Base-by-base conservation (phyloP, 2,797 vertebrate genomes). In the Aphelocoma californica region DNA sequence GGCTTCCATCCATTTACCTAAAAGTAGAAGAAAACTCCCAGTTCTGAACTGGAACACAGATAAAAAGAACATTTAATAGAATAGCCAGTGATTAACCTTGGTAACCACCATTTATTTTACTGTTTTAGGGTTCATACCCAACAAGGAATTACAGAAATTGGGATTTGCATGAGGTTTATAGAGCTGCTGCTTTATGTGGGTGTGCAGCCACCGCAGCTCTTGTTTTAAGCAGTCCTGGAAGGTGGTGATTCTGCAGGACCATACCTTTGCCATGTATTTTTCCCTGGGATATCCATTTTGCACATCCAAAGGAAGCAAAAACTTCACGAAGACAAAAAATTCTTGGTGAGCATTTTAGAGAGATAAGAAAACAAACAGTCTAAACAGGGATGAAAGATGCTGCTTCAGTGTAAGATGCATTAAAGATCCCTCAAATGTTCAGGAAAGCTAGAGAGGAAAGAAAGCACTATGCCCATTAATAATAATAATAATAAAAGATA, bases 401-500 rank as follows among this genome's bases (percentile, higher is more conserved):
- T 74, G 60, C 62, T 88, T 60, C 65, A 51, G 38, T 38, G 24
- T 31, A 79, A 64, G 67, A 67, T 42, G 71, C 77, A 84, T 78
- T 57, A 75, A 77, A 94, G 70, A 72, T 77, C 40, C 66, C 51
- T 90, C 50, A 25, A 86, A 62, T 44, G 66, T 21, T 91, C 75
- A 89, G 89, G 80, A 91, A 95, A 93, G 62, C 87, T 51, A 32
- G 40, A 47, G 71, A 82, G 74, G n/a, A 86, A 92, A 78, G 86
- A 12, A 86, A 90, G 82, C 89, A 60, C 64, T 53, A 36, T 69
- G 82, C 18, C 92, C 90, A 97, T 92, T 95, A 92, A 88, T 92
- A 96, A 86, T 38, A 93, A 95, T 74, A 93, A 86, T 86, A 88
- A 71, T 47, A 23, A 47, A 21, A 47, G 91, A 87, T 94, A 96